Base-by-base conservation (phyloP, 2,113 vertebrate genomes). In the Columba livia region DNA sequence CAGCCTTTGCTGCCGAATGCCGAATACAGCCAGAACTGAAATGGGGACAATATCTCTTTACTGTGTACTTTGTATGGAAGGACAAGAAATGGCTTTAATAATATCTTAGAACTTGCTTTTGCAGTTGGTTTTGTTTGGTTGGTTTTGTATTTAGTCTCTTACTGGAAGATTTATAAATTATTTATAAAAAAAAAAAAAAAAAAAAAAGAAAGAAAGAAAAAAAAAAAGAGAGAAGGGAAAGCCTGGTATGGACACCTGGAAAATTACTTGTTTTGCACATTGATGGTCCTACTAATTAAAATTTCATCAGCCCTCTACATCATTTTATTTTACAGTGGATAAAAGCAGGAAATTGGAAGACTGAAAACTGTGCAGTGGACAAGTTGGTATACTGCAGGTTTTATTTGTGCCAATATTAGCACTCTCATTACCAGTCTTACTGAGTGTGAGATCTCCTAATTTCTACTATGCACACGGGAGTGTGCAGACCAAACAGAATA, bases 181-280 rank as follows among this genome's bases (percentile, higher is more conserved):
- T 99, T 99, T 98, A 98, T 98, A 97, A 95, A 97, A 97, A 95
- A 82, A 96, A 54, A 84, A 58, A 26, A 57, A 91, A 47, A 97
- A 95, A 97, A 97, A 95, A 80, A 97, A 97, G 94, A 80, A 96
- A 47, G 79, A 57, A 29, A 57, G 90, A 61, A 87, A 88, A 7
- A 40, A 11, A 38, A 3, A 48, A 32, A 95, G 36, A 57, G 20
- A 61, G 16, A 86, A 71, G 10, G 65, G 67, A 75, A 91, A 86
- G 44, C 73, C 42, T 85, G 69, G 44, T 82, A 74, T 90, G 87
- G 70, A 95, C 77, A 95, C 95, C 78, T 50, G 93, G 74, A 97
- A 97, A 94, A 93, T 88, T 36, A 67, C 82, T 95, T 97, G 97
- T 95, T 98, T 99, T 99, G 99, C 98, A 99, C 99, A 98, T 97